Evolutionary conservation across 2,797 vertebrate genomes (phyloP).

Genomic region (Decapterus maruadsi): DNA sequence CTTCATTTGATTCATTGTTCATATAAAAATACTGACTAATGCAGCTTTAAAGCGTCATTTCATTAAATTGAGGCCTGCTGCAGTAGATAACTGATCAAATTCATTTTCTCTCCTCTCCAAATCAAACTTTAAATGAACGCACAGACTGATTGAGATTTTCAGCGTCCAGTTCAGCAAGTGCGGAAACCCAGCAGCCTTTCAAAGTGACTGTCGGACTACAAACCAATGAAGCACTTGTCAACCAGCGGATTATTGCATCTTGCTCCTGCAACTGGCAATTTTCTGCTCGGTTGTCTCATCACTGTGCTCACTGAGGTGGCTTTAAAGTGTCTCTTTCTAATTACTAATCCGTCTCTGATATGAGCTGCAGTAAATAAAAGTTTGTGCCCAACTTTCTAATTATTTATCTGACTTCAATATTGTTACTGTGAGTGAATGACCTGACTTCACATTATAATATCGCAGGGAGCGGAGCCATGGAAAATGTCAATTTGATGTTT

Average conservation of each 20-base stretch:
- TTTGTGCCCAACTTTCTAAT: conserved; percentile 71
- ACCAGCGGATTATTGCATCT: conserved; percentile 55
- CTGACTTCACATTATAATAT: conserved; percentile 44
- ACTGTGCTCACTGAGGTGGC: conserved; percentile 59
- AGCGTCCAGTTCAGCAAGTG: background rate
- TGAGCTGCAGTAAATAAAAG: conserved; percentile 60
- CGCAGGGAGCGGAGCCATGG: conserved; percentile 28
- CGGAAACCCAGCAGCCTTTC: conserved; percentile 15
- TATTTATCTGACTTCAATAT: conserved; percentile 62
- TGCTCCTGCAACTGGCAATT: conserved; percentile 55
- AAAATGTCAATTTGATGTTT: conserved; percentile 55
- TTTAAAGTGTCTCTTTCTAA: conserved; percentile 48
- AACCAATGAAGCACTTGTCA: conserved; percentile 59
- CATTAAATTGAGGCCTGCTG: background rate
- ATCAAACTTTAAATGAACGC: conserved; percentile 1
- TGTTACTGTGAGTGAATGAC: conserved; percentile 48
- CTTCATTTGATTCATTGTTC: background rate
- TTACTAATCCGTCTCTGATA: conserved; percentile 49
- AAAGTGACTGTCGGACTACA: conserved; percentile 32
- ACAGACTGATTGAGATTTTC: background rate
- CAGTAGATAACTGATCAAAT: background rate
- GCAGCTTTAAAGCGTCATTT: background rate
- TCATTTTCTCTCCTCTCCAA: background rate
- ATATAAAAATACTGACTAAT: background rate
- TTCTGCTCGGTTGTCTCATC: conserved; percentile 68